Percentiles rank a stretch among this genome's conserved stretches.
These are phyloP conservation scores for Charadrius vociferus DNA, from an alignment of 2,113 vertebrate species.

Conservation along the genomic window DNA sequence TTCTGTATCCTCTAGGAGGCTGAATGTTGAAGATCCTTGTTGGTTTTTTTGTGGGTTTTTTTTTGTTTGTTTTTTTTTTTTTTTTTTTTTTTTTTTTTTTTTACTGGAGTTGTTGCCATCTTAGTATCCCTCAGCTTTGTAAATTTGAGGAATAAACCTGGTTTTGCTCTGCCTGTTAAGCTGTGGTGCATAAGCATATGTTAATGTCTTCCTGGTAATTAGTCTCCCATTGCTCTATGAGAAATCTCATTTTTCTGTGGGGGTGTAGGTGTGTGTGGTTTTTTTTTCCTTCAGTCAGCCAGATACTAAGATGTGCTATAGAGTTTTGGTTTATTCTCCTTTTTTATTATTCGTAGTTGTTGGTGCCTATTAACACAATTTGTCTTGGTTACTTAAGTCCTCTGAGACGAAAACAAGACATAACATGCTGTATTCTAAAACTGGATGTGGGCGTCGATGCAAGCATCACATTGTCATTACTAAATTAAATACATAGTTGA, in stretches of 20 bases:
- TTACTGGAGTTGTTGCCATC: not conserved
- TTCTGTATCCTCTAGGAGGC: not conserved
- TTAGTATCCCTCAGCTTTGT: not conserved
- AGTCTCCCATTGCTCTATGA: not conserved
- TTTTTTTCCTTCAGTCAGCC: not conserved
- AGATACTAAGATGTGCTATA: not conserved
- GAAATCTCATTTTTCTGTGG: not conserved
- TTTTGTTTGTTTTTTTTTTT: not conserved
- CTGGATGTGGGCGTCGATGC: not conserved
- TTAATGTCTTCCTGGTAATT: not conserved
- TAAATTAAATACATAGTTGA: not conserved
- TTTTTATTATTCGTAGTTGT: not conserved
- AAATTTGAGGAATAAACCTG: not conserved
- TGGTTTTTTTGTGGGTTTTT: no score
- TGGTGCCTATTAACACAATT: not conserved
- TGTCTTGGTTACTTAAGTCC: not conserved
- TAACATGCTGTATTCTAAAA: not conserved
- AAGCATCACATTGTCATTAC: not conserved
- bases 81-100: not conserved
- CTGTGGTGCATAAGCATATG: not conserved
- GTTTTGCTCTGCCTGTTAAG: not conserved
- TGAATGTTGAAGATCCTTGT: rapidly evolving
- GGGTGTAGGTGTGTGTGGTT: not conserved
- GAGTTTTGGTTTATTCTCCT: not conserved
- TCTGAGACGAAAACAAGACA: not conserved